phyloP scores from a whole-genome alignment of 2,797 vertebrate species.

The Aplochiton taeniatus region DNA sequence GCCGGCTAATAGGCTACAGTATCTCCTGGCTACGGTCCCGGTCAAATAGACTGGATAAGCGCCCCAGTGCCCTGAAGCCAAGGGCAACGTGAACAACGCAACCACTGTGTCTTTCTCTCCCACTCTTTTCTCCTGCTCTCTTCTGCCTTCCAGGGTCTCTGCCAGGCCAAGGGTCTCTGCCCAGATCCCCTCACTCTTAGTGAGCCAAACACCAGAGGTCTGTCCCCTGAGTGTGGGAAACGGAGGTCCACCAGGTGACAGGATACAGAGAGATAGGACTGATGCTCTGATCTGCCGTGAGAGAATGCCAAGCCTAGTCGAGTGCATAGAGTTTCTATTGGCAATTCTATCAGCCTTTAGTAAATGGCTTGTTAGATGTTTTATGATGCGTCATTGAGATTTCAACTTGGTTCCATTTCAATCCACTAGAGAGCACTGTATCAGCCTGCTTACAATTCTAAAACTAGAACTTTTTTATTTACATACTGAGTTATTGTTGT shows the following conservation, averaged over 20 bases:
- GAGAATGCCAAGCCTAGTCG: background rate
- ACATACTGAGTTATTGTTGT: too few species aligned
- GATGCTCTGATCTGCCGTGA: background rate
- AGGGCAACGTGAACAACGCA: conserved; percentile 37
- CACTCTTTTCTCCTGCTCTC: too few species aligned
- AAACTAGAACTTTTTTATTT: too few species aligned
- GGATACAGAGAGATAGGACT: background rate
- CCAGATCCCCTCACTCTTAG: conserved; percentile 2
- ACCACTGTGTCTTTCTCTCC: conserved; percentile 20
- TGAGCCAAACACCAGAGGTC: conserved; percentile 20
- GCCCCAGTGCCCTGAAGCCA: conserved; percentile 28
- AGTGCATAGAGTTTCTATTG: too few species aligned
- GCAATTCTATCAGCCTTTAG: too few species aligned
- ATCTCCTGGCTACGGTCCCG: conserved; percentile 16
- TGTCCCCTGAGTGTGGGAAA: conserved; percentile 11
- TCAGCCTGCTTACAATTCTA: background rate
- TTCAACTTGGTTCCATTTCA: background rate
- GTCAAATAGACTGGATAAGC: conserved; percentile 37
- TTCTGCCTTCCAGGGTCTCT: background rate
- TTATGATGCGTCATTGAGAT: too few species aligned
- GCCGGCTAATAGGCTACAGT: conserved; percentile 17
- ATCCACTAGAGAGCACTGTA: conserved; percentile 11
- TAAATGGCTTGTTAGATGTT: too few species aligned
- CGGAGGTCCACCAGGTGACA: conserved; percentile 6
- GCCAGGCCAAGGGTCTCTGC: conserved; percentile 7